Conservation (phyloP, 2,113 vertebrate genomes). For the Neogobius melanostomus region DNA sequence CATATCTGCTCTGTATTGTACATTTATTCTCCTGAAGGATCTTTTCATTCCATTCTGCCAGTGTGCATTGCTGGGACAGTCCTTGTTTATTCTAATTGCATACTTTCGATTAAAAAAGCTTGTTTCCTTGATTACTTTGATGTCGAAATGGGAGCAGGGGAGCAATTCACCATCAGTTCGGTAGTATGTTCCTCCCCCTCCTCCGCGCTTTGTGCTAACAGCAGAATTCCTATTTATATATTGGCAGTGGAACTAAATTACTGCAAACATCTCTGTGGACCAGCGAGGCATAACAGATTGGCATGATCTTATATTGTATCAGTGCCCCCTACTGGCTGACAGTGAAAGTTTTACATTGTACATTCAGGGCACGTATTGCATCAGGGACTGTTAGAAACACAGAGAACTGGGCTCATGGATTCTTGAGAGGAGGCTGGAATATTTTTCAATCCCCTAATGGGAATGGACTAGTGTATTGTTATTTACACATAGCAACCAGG, state of each 20-base stretch:
- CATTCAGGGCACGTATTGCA: slow-evolving; percentile 56
- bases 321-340: slow-evolving; percentile 77
- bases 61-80: slow-evolving; percentile 65
- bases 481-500: slow-evolving; percentile 37
- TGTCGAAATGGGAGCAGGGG: slow-evolving; percentile 78
- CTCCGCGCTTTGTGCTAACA: slow-evolving; percentile 74
- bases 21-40: slow-evolving; percentile 51
- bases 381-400: slow-evolving; percentile 47
- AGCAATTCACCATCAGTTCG: slow-evolving; percentile 79
- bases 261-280: slow-evolving; percentile 77
- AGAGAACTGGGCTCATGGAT: slow-evolving; percentile 56
- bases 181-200: slow-evolving; percentile 61
- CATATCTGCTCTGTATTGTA: slow-evolving; percentile 52
- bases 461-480: slow-evolving; percentile 37
- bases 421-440: slow-evolving; percentile 63
- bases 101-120: slow-evolving; percentile 81
- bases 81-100: slow-evolving; percentile 81
- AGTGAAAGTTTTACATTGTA: slow-evolving; percentile 33
- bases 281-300: slow-evolving; percentile 73
- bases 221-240: slow-evolving; percentile 81
- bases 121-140: slow-evolving; percentile 85
- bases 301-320: slow-evolving; percentile 67
- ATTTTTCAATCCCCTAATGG: slow-evolving; percentile 68
- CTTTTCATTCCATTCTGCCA: slow-evolving; percentile 67
- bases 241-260: slow-evolving; percentile 80